Base-by-base conservation (phyloP, 2,888 invertebrate species). In the Lepas anatifera region DNA sequence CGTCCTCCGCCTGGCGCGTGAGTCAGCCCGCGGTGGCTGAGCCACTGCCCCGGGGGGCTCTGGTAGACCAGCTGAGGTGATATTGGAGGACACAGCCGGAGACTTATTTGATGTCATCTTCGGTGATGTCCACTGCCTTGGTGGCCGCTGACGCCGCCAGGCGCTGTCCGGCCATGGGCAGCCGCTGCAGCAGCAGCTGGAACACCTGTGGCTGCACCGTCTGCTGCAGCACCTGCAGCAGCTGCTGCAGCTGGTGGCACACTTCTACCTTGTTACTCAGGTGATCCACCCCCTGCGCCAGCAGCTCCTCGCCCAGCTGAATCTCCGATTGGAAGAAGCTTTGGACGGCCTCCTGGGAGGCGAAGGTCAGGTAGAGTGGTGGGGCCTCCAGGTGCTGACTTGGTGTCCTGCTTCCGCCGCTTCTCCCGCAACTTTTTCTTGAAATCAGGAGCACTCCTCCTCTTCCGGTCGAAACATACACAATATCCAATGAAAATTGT, bases 241-340 rank as follows among this genome's bases (percentile, higher is more conserved):
- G 83, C 79, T 95, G 92, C 77, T 90, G 88, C 0, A 95, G 92
- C 80, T 98, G 95, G 18, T 95, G 96, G 79, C 98, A 98, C 37
- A 98, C 92, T 6, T 95, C 91, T n/a, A 99, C 92, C 13, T 98
- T 98, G 81, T 95, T 95, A 63, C 93, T 92, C 75, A 99, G 86
- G 83, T 98, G 98, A 80, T 96, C 95, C 68, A 97, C 92, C 46
- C 95, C 98, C n/a, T 86, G 86, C 22, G 89, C 88, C 76, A 97
- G 82, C 73, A 95, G 80, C 78, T 93, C 92, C 81, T 99, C 98
- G 63, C 98, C 98, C 52, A 69, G 63, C 74, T 74, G 70, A 18
- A 68, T 25, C 66, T 66, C 39, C 67, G n/a, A n/a, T n/a, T n/a
- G n/a, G n/a, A n/a, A n/a, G n/a, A n/a, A n/a, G n/a, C n/a, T n/a